phyloP scores from a whole-genome alignment of 1,140 invertebrate genomes.

The Diachasma alloeum region DNA sequence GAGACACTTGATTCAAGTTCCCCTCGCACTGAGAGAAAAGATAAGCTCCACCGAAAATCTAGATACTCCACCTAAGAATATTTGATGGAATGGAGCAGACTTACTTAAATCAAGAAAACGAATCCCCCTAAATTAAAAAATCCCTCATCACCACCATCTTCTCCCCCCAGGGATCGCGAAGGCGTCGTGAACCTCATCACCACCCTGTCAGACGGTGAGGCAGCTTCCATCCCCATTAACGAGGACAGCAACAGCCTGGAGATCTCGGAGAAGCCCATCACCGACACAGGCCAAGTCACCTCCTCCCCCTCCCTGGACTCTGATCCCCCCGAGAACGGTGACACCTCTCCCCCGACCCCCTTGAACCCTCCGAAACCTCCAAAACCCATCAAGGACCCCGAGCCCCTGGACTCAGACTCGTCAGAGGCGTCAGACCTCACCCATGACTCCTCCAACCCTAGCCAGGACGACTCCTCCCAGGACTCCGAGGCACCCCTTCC shows the following conservation, averaged over 20 bases:
- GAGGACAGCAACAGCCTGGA: constrained; percentile 61
- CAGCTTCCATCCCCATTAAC: constrained; percentile 51
- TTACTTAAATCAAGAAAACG: no score
- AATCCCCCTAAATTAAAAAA: not conserved
- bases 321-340: not conserved
- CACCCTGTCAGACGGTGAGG: constrained; percentile 74
- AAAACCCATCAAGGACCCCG: no score
- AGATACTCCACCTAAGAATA: no score
- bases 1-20: no score
- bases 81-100: no score
- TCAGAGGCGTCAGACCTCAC: constrained; percentile 43
- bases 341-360: constrained; percentile 33
- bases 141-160: constrained; percentile 22
- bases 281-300: constrained; percentile 64
- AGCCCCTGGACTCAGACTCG: constrained; percentile 32
- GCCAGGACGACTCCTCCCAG: constrained; percentile 2
- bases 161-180: constrained; percentile 71
- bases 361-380: not conserved
- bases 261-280: constrained; percentile 62
- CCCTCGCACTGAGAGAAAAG: no score
- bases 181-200: constrained; percentile 79
- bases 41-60: no score
- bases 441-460: constrained; percentile 20
- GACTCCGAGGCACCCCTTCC: no score
- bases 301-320: constrained; percentile 44